Conservation (phyloP, 2,797 vertebrate species). For the Synaphobranchus kaupii region DNA sequence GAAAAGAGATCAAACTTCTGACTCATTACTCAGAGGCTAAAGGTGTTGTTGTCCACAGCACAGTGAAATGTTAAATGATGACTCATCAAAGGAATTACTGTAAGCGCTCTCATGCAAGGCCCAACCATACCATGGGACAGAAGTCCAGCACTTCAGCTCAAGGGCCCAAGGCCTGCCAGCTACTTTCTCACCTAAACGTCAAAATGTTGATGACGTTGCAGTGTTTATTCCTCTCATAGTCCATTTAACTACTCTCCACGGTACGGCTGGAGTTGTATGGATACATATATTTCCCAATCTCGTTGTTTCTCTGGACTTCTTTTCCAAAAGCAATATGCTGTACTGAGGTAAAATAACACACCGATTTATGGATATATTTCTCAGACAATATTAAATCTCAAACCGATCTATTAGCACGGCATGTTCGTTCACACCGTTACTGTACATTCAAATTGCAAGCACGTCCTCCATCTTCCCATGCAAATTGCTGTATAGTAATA, state of each 20-base stretch:
- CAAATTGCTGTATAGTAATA: neutral
- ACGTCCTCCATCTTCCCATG: neutral
- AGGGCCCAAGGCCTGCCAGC: neutral
- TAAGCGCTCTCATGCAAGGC: neutral
- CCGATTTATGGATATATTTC: neutral
- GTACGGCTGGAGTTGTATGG: neutral
- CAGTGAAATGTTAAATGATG: neutral
- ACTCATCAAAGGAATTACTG: neutral
- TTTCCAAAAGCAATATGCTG: neutral
- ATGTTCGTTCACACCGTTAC: neutral
- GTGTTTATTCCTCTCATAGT: neutral
- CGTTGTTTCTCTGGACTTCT: neutral
- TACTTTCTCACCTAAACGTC: neutral
- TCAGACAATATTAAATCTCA: neutral
- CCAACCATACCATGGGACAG: neutral
- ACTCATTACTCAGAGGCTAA: neutral
- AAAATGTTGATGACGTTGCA: neutral
- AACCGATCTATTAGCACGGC: neutral
- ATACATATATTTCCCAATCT: neutral
- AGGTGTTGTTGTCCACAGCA: neutral
- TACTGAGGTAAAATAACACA: neutral
- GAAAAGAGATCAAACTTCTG: neutral
- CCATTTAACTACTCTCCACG: neutral
- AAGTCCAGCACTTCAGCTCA: neutral
- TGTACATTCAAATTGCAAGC: slow-evolving; percentile 9